Percentiles rank a stretch among this genome's conserved stretches.
These are phyloP conservation scores for Parotia lawesii DNA, from an alignment of 2,113 vertebrate genomes.

Conservation along the genomic window DNA sequence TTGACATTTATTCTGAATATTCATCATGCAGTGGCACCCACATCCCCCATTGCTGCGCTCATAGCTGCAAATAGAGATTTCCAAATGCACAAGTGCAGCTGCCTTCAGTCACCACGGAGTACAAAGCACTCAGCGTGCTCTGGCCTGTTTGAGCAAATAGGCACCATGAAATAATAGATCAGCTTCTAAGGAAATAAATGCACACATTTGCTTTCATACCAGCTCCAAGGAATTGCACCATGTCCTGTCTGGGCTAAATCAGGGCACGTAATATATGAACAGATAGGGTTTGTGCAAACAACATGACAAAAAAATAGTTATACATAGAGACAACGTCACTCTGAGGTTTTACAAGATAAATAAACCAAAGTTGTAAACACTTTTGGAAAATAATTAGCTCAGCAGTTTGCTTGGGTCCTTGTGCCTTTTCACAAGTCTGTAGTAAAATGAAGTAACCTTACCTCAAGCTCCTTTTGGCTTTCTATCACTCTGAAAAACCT, in stretches of 20 bases:
- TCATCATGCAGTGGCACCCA: background rate
- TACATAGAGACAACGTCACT: background rate
- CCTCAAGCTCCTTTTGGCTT: background rate
- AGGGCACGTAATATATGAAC: background rate
- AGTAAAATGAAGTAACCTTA: background rate
- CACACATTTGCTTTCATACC: background rate
- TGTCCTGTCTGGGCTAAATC: background rate
- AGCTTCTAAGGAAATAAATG: background rate
- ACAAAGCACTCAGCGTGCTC: background rate
- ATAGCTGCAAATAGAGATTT: background rate
- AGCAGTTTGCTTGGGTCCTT: background rate
- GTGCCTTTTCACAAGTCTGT: background rate
- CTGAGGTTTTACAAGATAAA: background rate
- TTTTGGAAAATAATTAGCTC: background rate
- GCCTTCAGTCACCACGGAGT: background rate
- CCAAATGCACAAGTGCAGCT: background rate
- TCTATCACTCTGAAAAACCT: background rate
- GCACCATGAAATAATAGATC: background rate
- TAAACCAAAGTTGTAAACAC: background rate
- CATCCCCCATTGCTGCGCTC: background rate
- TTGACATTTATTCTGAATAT: background rate
- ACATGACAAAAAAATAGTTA: background rate
- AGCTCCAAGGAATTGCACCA: background rate
- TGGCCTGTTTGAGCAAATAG: background rate
- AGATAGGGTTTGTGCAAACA: background rate